Evolutionary conservation across 1,140 invertebrate genomes (phyloP).

Genomic region (Calliphora vicina): DNA sequence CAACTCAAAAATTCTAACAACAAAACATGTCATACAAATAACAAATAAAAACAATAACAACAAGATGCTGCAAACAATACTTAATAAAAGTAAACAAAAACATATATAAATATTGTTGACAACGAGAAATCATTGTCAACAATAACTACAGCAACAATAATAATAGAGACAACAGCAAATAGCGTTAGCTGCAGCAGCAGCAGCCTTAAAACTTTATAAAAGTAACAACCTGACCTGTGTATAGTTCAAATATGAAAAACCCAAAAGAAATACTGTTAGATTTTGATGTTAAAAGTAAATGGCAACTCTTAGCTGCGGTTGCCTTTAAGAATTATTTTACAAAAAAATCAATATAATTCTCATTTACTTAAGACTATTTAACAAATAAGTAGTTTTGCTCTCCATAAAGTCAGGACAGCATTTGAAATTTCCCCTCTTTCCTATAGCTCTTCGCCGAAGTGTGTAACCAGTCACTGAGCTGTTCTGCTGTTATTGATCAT

Average conservation of each 20-base stretch:
- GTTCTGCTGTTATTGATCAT: too few relatives aligned
- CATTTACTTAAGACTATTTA: too few relatives aligned
- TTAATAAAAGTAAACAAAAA: constrained; percentile 25
- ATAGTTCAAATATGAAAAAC: not conserved
- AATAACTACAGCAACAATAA: not conserved
- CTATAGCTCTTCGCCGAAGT: too few relatives aligned
- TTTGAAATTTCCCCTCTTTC: too few relatives aligned
- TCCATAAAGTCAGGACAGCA: too few relatives aligned
- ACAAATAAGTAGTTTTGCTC: too few relatives aligned
- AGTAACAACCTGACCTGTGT: constrained; percentile 22
- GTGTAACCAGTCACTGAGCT: too few relatives aligned
- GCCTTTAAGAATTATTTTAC: too few relatives aligned
- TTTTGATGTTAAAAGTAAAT: too few relatives aligned
- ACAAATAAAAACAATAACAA: not conserved
- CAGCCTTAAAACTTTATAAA: not conserved
- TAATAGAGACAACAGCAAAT: not conserved
- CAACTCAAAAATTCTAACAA: constrained; percentile 8
- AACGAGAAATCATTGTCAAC: constrained; percentile 32
- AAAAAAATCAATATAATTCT: too few relatives aligned
- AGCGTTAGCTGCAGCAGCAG: not conserved
- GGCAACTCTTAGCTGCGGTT: too few relatives aligned
- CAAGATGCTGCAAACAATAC: not conserved
- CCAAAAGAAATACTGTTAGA: too few relatives aligned
- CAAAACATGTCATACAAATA: constrained; percentile 25
- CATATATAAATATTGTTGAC: constrained; percentile 5